Evolutionary conservation across 2,113 vertebrate species (phyloP), one percentile per base, ranked within the genome.

Genomic region (Acrocephalus arundinaceus): DNA sequence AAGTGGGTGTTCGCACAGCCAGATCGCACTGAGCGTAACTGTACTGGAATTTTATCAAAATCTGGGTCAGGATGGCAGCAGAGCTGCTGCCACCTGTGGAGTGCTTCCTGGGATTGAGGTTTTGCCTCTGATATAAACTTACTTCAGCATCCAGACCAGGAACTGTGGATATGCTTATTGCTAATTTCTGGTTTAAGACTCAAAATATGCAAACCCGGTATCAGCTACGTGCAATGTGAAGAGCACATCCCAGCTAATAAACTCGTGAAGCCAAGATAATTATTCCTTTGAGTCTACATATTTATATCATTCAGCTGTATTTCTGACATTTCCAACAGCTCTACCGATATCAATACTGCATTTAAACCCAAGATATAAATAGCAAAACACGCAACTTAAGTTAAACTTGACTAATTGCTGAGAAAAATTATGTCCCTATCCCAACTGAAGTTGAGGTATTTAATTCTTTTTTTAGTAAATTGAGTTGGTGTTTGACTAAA

Each of bases 1-100:
- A 75, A 78, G 45, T 1, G 0, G 21, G 30, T 54, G 87, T 90
- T 41, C 0, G 0, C 0, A 0, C n/a, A 61, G 46, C 28, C 65
- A 78, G 72, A 59, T 81, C 0, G 0, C 24, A 24, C 30, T 2
- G 15, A 28, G 8, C 6, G 1, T 23, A 71, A 45, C 41, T 19
- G 1, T 0, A 0, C 31, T 54, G 92, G 85, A 92, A 84, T 95
- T 84, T 81, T 67, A 89, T 61, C 73, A 75, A 68, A 88, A 48
- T 10, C n/a, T 54, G 3, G 2, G 7, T 37, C 59, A 58, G 41
- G 37, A 65, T 2, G 3, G 76, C 83, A 84, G 72, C 65, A 51
- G 72, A 68, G 46, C 68, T 86, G 90, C 76, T 96, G 72, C 73
- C 90, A 90, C 93, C 68, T 92, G 61, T 49, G 73, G 76, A 73